phyloP scores from a whole-genome alignment of 2,113 vertebrate species.

The Ammodytes dubius region DNA sequence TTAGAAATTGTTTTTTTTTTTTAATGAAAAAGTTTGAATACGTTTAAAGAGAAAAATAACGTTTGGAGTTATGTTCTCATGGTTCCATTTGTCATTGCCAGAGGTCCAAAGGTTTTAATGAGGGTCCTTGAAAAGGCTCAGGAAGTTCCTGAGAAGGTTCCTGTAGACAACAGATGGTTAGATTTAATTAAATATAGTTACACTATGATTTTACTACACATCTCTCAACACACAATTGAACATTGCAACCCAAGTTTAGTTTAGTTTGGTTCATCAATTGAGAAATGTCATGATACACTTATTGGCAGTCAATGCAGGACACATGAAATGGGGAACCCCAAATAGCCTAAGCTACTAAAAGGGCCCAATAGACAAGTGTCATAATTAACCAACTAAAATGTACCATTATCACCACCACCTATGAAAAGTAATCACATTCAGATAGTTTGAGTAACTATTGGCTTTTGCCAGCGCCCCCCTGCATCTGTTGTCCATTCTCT shows the following conservation, averaged over 20 bases:
- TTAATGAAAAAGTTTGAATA: too few relatives aligned
- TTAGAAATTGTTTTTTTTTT: neutral
- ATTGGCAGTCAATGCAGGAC: too few relatives aligned
- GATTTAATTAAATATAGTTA: neutral
- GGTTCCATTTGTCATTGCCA: neutral
- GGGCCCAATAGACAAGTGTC: neutral
- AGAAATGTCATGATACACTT: too few relatives aligned
- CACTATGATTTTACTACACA: neutral
- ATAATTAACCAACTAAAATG: neutral
- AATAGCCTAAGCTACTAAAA: too few relatives aligned
- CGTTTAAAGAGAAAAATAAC: neutral
- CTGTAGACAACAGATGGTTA: too few relatives aligned
- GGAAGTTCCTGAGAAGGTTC: neutral
- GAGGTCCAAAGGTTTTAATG: conserved; percentile 5
- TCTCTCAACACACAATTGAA: neutral
- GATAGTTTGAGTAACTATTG: conserved; percentile 12
- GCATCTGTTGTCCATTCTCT: conserved; percentile 35
- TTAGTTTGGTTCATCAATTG: too few relatives aligned
- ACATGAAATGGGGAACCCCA: too few relatives aligned
- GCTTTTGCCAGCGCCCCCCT: neutral
- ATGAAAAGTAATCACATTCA: neutral
- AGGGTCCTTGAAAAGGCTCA: conserved; percentile 6
- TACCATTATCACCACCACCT: neutral
- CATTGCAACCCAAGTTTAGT: too few relatives aligned
- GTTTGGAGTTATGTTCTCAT: neutral